phyloP scores from a whole-genome alignment of 2,797 vertebrate species.

The Anguilla marmorata region DNA sequence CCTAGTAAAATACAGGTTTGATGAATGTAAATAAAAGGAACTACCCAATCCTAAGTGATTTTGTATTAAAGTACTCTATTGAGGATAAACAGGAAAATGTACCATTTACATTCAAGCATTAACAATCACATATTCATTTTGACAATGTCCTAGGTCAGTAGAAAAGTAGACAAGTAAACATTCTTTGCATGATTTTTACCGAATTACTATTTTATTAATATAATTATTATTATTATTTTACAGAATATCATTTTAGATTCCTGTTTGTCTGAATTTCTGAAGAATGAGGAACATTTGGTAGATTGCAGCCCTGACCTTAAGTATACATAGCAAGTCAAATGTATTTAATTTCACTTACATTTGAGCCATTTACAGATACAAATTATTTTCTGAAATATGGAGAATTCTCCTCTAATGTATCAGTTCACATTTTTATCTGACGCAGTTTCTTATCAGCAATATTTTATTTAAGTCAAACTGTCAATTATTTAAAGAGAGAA shows the following conservation, averaged over 20 bases:
- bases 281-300: neutral
- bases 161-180: neutral
- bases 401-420: neutral
- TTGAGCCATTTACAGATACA: neutral
- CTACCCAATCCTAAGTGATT: neutral
- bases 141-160: neutral
- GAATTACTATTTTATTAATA: neutral
- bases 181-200: neutral
- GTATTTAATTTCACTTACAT: slow-evolving; percentile 26
- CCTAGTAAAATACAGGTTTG: neutral
- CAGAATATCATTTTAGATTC: neutral
- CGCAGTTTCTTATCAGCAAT: slow-evolving; percentile 20
- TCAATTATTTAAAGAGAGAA: slow-evolving; percentile 44
- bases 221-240: too few species aligned
- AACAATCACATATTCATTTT: neutral
- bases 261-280: neutral
- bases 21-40: neutral
- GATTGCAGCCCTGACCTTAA: neutral
- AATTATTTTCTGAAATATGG: slow-evolving; percentile 8
- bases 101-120: neutral
- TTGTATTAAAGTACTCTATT: neutral
- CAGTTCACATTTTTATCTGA: neutral
- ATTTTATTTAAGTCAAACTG: slow-evolving; percentile 40
- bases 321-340: slow-evolving; percentile 7
- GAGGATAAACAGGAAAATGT: neutral